These are phyloP conservation scores for Melieria omissa DNA, from an alignment of 2,888 invertebrate species.

Conservation along the genomic window DNA sequence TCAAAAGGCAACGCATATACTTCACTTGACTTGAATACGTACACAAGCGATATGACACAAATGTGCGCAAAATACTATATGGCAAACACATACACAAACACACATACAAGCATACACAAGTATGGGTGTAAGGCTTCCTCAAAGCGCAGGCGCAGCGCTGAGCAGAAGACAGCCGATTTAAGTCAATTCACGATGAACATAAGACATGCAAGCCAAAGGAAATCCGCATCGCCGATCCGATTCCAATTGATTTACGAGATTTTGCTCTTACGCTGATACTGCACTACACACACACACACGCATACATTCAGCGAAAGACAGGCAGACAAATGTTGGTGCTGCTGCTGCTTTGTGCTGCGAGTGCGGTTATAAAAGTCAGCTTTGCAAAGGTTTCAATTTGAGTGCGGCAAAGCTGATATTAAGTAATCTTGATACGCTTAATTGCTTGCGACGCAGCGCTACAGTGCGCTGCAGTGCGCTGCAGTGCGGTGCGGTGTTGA, in stretches of 20 bases:
- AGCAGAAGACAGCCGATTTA: too few species aligned
- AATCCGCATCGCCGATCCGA: neutral
- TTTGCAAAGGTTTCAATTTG: conserved; percentile 32
- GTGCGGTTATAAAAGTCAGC: conserved; percentile 21
- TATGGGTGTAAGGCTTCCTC: too few species aligned
- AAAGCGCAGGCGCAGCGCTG: too few species aligned
- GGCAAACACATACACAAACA: too few species aligned
- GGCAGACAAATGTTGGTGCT: neutral
- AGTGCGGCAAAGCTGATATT: conserved; percentile 30
- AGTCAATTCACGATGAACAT: too few species aligned
- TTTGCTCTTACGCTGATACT: neutral
- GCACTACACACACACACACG: neutral
- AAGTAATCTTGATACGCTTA: conserved; percentile 38
- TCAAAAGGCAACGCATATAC: too few species aligned
- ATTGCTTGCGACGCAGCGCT: conserved; percentile 30
- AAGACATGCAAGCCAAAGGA: too few species aligned
- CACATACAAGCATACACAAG: too few species aligned
- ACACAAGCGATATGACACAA: too few species aligned
- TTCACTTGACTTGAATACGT: too few species aligned
- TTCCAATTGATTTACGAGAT: conserved; percentile 26
- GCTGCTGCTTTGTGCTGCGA: neutral
- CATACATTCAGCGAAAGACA: neutral
- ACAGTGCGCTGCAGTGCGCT: neutral
- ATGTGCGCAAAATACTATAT: too few species aligned
- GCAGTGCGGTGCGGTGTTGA: neutral